Evolutionary conservation across 1,140 invertebrate species (phyloP).

Genomic region (Aphaenogaster floridana): DNA sequence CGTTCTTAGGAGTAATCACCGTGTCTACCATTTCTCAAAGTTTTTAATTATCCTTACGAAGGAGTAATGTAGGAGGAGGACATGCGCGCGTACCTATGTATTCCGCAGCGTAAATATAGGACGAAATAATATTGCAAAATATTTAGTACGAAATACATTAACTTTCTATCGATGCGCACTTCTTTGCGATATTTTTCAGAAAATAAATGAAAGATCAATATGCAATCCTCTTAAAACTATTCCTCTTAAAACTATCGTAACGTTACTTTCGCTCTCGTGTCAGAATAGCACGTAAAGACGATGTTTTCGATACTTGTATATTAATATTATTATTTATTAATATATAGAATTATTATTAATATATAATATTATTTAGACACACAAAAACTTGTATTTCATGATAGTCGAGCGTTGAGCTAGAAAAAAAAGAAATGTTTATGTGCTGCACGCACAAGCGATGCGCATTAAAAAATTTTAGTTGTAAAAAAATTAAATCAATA

Average conservation of each 20-base stretch:
- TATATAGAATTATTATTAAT: no score
- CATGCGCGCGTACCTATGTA: background rate
- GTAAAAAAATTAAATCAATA: background rate
- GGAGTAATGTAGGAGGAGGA: background rate
- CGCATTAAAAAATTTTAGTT: slow-evolving; percentile 6
- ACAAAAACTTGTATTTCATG: no score
- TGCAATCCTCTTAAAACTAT: background rate
- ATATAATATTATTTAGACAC: no score
- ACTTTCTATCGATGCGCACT: background rate
- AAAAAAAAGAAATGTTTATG: background rate
- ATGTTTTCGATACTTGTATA: background rate
- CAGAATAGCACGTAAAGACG: background rate
- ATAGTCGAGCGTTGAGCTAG: background rate
- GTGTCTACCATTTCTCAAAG: slow-evolving; percentile 50
- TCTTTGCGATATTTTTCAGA: background rate
- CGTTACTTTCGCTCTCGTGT: background rate
- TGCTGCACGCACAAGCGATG: background rate
- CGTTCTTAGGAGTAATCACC: slow-evolving; percentile 64
- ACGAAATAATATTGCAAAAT: slow-evolving; percentile 22
- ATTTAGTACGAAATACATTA: background rate
- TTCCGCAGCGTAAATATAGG: background rate
- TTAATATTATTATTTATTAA: background rate
- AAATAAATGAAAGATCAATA: background rate
- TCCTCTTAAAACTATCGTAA: background rate
- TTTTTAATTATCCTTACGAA: slow-evolving; percentile 67